These are phyloP conservation scores for Callipepla squamata DNA, from an alignment of 2,113 vertebrate genomes.

Conservation along the genomic window DNA sequence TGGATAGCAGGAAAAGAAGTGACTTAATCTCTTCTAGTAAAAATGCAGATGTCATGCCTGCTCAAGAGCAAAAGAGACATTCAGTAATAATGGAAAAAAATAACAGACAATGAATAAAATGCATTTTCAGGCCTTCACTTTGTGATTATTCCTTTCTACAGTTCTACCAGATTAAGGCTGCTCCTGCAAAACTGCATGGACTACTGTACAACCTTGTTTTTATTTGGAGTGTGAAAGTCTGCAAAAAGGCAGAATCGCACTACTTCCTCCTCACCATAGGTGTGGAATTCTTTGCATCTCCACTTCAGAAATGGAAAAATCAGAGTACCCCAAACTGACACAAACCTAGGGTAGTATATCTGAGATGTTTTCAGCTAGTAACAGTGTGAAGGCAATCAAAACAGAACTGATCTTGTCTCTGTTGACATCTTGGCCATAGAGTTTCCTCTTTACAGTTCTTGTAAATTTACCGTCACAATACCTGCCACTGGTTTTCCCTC, in stretches of 20 bases:
- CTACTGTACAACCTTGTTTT: not conserved
- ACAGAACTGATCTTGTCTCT: not conserved
- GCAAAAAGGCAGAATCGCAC: not conserved
- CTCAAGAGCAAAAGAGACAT: not conserved
- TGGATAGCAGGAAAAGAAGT: not conserved
- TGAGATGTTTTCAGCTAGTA: not conserved
- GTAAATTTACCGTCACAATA: not conserved
- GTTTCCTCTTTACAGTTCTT: not conserved
- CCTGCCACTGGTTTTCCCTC: not conserved
- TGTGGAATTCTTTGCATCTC: not conserved
- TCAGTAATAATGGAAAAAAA: not conserved
- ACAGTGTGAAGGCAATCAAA: not conserved
- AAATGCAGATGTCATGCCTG: not conserved
- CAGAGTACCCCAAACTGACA: not conserved
- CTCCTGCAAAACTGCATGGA: not conserved
- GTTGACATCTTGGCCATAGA: not conserved
- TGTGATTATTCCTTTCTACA: not conserved
- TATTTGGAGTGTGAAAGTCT: not conserved
- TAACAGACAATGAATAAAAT: not conserved
- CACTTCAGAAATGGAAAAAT: slow-evolving; percentile 1
- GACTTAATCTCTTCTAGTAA: not conserved
- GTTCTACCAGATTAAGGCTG: not conserved
- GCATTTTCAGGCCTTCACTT: not conserved
- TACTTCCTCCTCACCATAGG: not conserved
- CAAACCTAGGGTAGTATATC: not conserved